Base-by-base conservation (phyloP, 2,113 vertebrate species). In the Myxocyprinus asiaticus region DNA sequence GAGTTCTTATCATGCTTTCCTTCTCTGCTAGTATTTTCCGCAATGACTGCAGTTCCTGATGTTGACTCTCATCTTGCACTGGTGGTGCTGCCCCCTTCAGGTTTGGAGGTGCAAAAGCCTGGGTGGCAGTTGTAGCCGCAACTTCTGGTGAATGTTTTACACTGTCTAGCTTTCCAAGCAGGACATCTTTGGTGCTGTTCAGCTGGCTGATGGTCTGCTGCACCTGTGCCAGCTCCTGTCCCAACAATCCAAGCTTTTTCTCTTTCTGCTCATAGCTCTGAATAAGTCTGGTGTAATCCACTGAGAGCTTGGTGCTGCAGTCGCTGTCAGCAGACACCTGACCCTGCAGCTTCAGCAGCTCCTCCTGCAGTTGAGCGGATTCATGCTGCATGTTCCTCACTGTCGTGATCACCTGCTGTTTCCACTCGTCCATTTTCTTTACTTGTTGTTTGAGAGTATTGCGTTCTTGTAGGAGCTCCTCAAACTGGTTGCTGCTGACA, bases 341-440 rank as follows among this genome's bases (percentile, higher is more conserved):
- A 3, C 93, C 91, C 82, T 98, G 96, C 22, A 99, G 94, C 4
- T 92, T 94, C 3, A 96, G 88, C 6, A 99, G 92, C 58, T 99
- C 96, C 22, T 98, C 96, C n/a, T 98, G 96, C 44, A 98, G 94
- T 81, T 98, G 95, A 9, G 94, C 97, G 0, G 97, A 98, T 88
- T 99, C 98, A 0, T 95, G 97, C n/a, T 98, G 96, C 97, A 99
- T 98, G 76, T 99, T 98, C 83, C 96, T 95, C 4, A 99, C 96
- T 0, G 98, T 98, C 8, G 98, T 99, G 85, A 98, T 97, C 62
- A 98, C 98, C 81, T 99, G 98, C 69, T 97, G 95, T 77, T 99
- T 99, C 98, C 98, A 99, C 84, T 99, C 98, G 14, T 98, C 96
- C 95, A 99, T 96, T 86, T 98, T 99, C 90, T 99, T 99, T 22